These are phyloP conservation scores for Lepus europaeus DNA, from an alignment of 2,113 vertebrate species.

Conservation along the genomic window DNA sequence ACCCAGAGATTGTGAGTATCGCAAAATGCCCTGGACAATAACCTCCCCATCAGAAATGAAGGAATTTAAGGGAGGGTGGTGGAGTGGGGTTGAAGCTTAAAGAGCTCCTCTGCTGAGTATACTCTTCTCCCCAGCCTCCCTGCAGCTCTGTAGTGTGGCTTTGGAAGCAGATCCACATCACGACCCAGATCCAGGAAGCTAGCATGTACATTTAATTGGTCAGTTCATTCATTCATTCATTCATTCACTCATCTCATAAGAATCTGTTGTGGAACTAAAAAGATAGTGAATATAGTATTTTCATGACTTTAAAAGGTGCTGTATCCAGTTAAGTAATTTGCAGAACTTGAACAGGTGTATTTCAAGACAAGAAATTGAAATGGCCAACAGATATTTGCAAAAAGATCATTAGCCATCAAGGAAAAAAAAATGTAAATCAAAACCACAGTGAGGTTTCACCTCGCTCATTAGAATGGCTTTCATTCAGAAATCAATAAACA, in stretches of 20 bases:
- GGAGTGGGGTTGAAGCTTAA: fast-evolving
- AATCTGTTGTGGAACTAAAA: background rate
- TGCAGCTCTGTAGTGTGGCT: too few species aligned
- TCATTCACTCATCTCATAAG: background rate
- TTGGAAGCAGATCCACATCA: background rate
- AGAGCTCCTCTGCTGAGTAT: background rate
- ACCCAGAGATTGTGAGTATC: background rate
- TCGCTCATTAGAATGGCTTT: too few species aligned
- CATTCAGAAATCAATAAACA: too few species aligned
- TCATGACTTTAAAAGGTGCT: too few species aligned
- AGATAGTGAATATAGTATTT: too few species aligned
- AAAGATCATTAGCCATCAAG: too few species aligned
- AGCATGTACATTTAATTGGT: background rate
- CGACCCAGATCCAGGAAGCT: background rate
- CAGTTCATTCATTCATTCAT: background rate
- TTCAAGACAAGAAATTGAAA: too few species aligned
- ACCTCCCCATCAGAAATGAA: background rate
- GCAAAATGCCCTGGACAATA: background rate
- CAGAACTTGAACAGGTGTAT: too few species aligned
- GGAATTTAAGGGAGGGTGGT: background rate
- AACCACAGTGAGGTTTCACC: too few species aligned
- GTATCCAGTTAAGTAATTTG: too few species aligned
- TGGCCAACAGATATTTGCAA: too few species aligned
- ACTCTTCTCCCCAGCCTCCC: background rate
- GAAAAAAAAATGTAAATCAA: too few species aligned